phyloP scores from a whole-genome alignment of 1,140 invertebrate genomes.

The Trinorchestia longiramus region DNA sequence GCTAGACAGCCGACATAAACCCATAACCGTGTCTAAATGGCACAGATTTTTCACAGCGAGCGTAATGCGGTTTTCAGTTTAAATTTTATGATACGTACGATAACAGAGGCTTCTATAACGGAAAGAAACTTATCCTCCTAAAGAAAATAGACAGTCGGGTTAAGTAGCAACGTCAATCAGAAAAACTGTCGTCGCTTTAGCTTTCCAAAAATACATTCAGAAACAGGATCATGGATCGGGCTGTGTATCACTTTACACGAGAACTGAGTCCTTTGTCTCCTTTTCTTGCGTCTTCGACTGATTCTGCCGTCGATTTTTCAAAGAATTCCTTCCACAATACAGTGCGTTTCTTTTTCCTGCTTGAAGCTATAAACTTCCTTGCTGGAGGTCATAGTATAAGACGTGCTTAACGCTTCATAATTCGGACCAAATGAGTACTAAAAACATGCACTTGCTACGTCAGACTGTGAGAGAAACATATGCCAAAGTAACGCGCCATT shows the following conservation, averaged over 20 bases:
- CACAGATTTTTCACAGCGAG: background rate
- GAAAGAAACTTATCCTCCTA: background rate
- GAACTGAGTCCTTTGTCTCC: background rate
- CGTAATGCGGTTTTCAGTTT: background rate
- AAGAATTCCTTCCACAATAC: background rate
- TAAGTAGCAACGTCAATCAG: background rate
- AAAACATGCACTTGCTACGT: background rate
- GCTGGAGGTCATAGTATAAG: background rate
- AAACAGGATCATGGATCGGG: background rate
- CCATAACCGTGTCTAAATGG: background rate
- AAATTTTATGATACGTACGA: background rate
- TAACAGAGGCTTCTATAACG: background rate
- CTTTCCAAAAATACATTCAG: background rate
- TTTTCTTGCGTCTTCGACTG: background rate
- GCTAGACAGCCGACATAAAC: background rate
- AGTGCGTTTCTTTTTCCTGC: background rate
- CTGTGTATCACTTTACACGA: background rate
- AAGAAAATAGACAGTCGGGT: background rate
- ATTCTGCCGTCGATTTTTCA: background rate
- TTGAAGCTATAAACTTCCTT: background rate
- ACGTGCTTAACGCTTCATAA: background rate
- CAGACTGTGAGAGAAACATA: too few relatives aligned
- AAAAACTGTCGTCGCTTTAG: background rate
- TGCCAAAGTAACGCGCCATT: too few relatives aligned
- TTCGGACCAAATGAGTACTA: background rate